Conservation (phyloP, 2,888 invertebrate genomes). For the Oscheius sp. region DNA sequence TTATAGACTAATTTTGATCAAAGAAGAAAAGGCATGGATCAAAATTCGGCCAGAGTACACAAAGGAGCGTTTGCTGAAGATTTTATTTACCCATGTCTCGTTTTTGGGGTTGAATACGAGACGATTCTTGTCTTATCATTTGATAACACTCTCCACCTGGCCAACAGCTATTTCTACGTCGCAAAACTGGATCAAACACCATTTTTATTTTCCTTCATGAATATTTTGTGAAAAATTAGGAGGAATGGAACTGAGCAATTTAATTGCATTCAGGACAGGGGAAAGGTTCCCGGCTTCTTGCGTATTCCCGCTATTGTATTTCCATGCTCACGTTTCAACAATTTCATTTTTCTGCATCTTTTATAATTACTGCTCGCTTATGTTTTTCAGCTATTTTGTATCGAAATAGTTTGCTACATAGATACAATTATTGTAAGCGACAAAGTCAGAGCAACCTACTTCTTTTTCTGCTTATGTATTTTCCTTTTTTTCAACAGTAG, state of each 20-base stretch:
- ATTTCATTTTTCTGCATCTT: neutral
- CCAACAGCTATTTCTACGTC: slow-evolving; percentile 7
- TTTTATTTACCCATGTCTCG: slow-evolving; percentile 3
- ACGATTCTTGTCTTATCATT: slow-evolving; percentile 23
- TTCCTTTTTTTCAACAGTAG: neutral
- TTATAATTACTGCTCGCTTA: neutral
- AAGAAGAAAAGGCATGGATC: neutral
- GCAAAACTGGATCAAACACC: slow-evolving; percentile 9
- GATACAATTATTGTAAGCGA: neutral
- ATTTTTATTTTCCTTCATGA: neutral
- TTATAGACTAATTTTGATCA: neutral
- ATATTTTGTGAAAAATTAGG: neutral
- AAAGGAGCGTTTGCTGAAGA: neutral
- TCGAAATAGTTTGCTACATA: neutral
- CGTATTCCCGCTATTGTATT: too few species aligned
- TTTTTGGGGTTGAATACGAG: slow-evolving; percentile 6
- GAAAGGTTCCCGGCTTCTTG: too few species aligned
- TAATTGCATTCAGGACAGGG: too few species aligned
- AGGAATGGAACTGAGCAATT: neutral
- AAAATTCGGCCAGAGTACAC: slow-evolving; percentile 1
- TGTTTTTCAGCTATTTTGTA: neutral
- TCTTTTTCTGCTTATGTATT: neutral
- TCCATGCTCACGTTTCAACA: too few species aligned
- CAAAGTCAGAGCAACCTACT: neutral
- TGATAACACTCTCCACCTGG: slow-evolving; percentile 24